A percentile compares a stretch with the other conserved stretches of the same genome.
These are phyloP conservation scores for Zonitis immaculata DNA, from an alignment of 2,888 invertebrate genomes.

Conservation along the genomic window DNA sequence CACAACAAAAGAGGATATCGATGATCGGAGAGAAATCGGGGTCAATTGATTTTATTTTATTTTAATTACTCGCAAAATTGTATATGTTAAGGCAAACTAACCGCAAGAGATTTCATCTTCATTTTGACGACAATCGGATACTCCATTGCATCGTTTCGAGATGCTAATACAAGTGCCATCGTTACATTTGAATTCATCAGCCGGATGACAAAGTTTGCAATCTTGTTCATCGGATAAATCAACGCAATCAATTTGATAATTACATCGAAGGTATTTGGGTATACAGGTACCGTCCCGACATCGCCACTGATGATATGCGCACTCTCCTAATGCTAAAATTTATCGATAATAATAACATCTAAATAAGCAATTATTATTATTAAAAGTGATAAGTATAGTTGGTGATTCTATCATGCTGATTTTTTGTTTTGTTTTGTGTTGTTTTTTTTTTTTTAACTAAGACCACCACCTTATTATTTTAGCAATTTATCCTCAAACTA, in stretches of 20 bases:
- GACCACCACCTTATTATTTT: conserved; percentile 14
- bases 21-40: conserved; percentile 4
- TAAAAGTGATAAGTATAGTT: too few species aligned
- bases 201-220: conserved; percentile 55
- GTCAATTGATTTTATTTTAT: too few species aligned
- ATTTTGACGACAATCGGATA: conserved; percentile 52
- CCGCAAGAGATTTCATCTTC: conserved; percentile 57
- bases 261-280: conserved; percentile 48
- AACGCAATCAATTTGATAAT: conserved; percentile 67
- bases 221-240: conserved; percentile 76
- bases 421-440: too few species aligned
- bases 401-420: conserved; percentile 4
- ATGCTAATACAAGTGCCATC: conserved; percentile 54
- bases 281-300: conserved; percentile 55
- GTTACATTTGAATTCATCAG: conserved; percentile 55
- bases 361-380: background rate
- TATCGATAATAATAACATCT: conserved; percentile 6
- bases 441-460: conserved; percentile 8
- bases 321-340: conserved; percentile 27
- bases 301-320: conserved; percentile 52
- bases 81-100: conserved; percentile 36
- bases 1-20: conserved; percentile 11
- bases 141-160: conserved; percentile 51
- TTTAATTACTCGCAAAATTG: too few species aligned
- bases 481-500: background rate